Base-by-base conservation (phyloP, 2,888 invertebrate species). In the Stenichneumon culpator region DNA sequence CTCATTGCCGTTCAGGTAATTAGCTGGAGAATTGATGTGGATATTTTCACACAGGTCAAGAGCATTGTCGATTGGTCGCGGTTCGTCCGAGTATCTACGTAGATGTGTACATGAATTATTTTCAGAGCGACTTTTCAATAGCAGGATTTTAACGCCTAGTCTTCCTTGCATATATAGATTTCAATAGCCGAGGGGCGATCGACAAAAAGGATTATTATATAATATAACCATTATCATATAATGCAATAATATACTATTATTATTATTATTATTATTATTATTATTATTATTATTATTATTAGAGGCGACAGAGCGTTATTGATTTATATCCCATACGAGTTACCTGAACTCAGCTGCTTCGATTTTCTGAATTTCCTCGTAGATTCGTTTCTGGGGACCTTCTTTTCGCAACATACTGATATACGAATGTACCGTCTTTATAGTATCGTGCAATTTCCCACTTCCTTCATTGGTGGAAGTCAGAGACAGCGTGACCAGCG, bases 391-490 rank as follows among this genome's bases (percentile, higher is more conserved):
- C 68, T 95, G 95, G 0, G 97, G 97, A 22, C 97, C 97, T 73
- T 95, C 94, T 75, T 95, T 93, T 82, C 95, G 95, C 84, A 98
- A 93, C 94, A 98, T 95, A 86, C 96, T 96, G 19, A 99, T 95
- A 91, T 97, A 98, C 2, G 97, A 96, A 93, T 97, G 98, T 74
- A 98, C 95, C 0, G 96, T 96, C 88, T 96, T 96, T 25, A 98
- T 94, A 0, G 98, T 97, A 91, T 97, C 95, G 74, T 96, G 95
- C 28, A 98, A 92, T 89, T 97, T 95, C 39, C 95, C 94, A 6
- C 97, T 95, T 1, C 98, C 98, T 70, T 96, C 95, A 87, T 97
- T 96, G 0, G 98, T 98, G 75, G 98, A 95, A 11, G 96, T 95
- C 54, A 98, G 95, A 87, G 95, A 96, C 6, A 98, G 94, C 3